Percentiles rank a stretch among this genome's conserved stretches.
Conservation (phyloP, 2,888 invertebrate genomes). For the Rhodophaea formosa region DNA sequence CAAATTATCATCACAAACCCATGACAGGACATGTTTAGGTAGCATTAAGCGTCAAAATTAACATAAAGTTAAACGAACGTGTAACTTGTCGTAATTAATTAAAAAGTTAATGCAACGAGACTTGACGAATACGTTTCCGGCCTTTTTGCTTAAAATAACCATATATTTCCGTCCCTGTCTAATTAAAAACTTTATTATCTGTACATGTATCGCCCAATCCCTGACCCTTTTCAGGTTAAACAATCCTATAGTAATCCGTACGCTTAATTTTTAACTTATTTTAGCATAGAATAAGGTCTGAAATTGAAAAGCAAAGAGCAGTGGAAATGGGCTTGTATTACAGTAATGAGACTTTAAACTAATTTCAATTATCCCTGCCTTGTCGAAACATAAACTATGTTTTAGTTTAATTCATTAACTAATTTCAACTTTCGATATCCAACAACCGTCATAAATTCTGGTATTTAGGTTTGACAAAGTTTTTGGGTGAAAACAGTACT, state of each 20-base stretch:
- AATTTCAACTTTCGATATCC: background rate
- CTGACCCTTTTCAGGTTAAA: conserved; percentile 18
- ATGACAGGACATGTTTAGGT: background rate
- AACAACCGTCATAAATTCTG: background rate
- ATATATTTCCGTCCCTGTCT: conserved; percentile 16
- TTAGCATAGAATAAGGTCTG: background rate
- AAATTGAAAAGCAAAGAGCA: background rate
- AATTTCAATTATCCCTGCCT: conserved; percentile 15
- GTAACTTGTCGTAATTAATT: conserved; percentile 3
- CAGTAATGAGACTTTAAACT: conserved; percentile 13
- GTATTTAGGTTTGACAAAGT: background rate
- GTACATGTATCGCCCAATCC: conserved; percentile 19
- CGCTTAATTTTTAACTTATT: background rate
- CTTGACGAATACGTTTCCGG: conserved; percentile 9
- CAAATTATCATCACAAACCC: conserved; percentile 1
- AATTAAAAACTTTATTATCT: conserved; percentile 26
- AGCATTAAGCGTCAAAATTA: conserved; percentile 5
- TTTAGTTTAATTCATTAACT: conserved; percentile 7
- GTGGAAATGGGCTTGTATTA: background rate
- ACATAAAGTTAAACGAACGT: background rate
- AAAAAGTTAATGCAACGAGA: conserved; percentile 6
- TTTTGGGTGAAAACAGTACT: background rate
- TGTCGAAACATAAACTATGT: conserved; percentile 3
- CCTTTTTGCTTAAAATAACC: conserved; percentile 7
- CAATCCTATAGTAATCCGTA: background rate